phyloP scores from a whole-genome alignment of 2,888 invertebrate genomes.

The Himalopsyche tibetana region DNA sequence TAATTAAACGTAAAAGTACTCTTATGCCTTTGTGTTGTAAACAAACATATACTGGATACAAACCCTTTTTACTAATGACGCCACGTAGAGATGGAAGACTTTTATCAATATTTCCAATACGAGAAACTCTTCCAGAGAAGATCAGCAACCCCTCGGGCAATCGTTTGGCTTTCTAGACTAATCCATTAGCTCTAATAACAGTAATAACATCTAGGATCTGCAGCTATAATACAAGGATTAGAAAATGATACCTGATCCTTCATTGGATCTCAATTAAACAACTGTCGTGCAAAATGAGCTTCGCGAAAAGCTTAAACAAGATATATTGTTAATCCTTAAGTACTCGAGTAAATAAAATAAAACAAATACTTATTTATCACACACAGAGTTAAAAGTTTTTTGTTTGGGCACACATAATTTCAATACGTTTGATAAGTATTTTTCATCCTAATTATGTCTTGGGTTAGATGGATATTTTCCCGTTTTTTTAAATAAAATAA shows the following conservation, averaged over 20 bases:
- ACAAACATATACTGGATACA: neutral
- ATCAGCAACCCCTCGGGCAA: conserved; percentile 23
- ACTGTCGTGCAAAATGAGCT: neutral
- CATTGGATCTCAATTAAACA: neutral
- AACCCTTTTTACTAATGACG: conserved; percentile 38
- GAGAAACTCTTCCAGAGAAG: neutral
- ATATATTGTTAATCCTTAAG: too few relatives aligned
- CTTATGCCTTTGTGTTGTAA: neutral
- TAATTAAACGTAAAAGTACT: too few relatives aligned
- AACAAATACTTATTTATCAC: too few relatives aligned
- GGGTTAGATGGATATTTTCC: too few relatives aligned
- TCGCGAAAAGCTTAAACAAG: neutral
- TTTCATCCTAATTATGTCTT: too few relatives aligned
- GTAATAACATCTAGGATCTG: conserved; percentile 58
- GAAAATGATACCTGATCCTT: conserved; percentile 24
- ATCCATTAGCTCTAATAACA: conserved; percentile 60
- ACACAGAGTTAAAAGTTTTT: too few relatives aligned
- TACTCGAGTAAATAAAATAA: too few relatives aligned
- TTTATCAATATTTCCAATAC: conserved; percentile 52
- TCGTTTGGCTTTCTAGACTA: conserved; percentile 50
- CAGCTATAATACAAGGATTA: conserved; percentile 47
- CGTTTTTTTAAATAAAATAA: too few relatives aligned
- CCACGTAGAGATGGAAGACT: conserved; percentile 34
- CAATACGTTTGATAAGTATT: too few relatives aligned
- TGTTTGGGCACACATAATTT: too few relatives aligned